A percentile compares a stretch with the other conserved stretches of the same genome.
phyloP scores from a whole-genome alignment of 1,140 invertebrate genomes.

The Macrostomum lignano region DNA sequence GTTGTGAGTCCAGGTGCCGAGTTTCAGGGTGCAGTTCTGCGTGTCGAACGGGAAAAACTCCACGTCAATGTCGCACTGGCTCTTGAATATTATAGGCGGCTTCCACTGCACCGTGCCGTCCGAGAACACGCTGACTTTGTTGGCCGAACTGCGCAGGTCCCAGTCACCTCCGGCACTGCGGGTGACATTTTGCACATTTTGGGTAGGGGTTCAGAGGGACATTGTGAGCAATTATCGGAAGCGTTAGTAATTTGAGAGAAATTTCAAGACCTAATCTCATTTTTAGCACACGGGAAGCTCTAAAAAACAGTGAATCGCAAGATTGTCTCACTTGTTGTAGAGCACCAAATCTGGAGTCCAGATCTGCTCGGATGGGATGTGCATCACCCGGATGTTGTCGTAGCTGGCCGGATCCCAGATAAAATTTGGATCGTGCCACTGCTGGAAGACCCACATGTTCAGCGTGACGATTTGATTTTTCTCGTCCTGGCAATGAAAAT shows the following conservation, averaged over 20 bases:
- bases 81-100: conserved; percentile 36
- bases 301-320: background rate
- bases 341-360: conserved; percentile 37
- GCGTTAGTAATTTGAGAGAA: background rate
- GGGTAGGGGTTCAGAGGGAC: background rate
- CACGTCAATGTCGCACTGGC: conserved; percentile 37
- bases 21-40: conserved; percentile 35
- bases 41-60: conserved; percentile 38
- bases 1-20: conserved; percentile 34
- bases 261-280: background rate
- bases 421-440: conserved; percentile 81
- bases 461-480: conserved; percentile 24
- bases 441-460: conserved; percentile 22
- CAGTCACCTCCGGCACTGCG: background rate
- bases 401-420: conserved; percentile 76
- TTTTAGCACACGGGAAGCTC: background rate
- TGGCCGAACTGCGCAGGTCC: background rate
- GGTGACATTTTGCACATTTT: background rate
- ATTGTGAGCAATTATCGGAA: background rate
- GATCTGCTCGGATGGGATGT: conserved; percentile 41
- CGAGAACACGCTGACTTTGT: conserved; percentile 13
- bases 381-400: conserved; percentile 47
- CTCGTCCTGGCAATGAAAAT: conserved; percentile 14
- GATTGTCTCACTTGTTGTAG: conserved; percentile 22
- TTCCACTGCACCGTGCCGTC: conserved; percentile 38